A percentile compares a stretch with the other conserved stretches of the same genome.
phyloP scores from a whole-genome alignment of 2,888 invertebrate genomes.

The Diaperis boleti region DNA sequence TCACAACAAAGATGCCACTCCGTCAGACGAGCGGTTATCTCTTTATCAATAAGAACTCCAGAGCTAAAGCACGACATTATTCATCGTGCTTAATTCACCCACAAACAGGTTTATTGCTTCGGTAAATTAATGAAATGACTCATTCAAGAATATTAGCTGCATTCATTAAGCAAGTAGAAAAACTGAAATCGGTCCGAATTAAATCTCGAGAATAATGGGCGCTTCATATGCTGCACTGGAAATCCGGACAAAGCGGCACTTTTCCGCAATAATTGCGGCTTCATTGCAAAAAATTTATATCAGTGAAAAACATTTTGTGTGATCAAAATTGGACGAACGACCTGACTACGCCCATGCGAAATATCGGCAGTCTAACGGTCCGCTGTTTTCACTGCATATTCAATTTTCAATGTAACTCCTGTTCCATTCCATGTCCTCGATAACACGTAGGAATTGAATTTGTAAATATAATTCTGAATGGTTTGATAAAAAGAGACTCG shows the following conservation, averaged over 20 bases:
- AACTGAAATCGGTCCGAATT: not conserved
- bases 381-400: too few species aligned
- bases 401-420: too few species aligned
- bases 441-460: too few species aligned
- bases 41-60: slow-evolving; percentile 5
- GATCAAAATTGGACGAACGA: not conserved
- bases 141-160: not conserved
- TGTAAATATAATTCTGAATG: too few species aligned
- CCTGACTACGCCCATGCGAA: too few species aligned
- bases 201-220: not conserved
- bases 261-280: not conserved
- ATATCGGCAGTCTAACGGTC: too few species aligned
- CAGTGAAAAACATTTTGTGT: not conserved
- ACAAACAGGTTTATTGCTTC: slow-evolving; percentile 5
- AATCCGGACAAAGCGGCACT: not conserved
- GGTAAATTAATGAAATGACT: not conserved
- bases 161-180: not conserved
- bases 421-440: too few species aligned
- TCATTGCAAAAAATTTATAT: not conserved
- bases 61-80: slow-evolving; percentile 5
- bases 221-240: not conserved
- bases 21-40: not conserved
- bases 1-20: slow-evolving; percentile 23
- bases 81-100: slow-evolving; percentile 7
- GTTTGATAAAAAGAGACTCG: not conserved